Base-by-base conservation (phyloP, 2,888 invertebrate genomes). In the Cheiracanthium punctorium region DNA sequence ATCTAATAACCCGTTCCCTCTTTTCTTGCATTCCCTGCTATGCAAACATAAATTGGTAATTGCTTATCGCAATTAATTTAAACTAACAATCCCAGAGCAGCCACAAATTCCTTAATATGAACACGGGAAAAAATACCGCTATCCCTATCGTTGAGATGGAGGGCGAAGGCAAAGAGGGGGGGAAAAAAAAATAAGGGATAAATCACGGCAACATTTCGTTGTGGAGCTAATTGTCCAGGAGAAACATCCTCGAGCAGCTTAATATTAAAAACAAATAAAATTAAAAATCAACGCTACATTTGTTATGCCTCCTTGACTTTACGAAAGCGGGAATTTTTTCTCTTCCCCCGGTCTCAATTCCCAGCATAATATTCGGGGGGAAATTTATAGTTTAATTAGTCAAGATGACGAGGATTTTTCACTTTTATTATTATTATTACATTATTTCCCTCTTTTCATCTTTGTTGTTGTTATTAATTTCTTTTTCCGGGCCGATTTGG, bases 321-420 rank as follows among this genome's bases (percentile, higher is more conserved):
- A 69, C 48, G 82, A 77, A 82, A 77, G 82, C 65, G 65, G 33
- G 37, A 30, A 37, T 70, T 37, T 70, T 71, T 77, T 67, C 43
- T 65, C 69, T 48, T 65, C 20, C 14, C 64, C 48, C 64, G 37
- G 30, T 67, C 73, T 37, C 77, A 74, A 79, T 79, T 79, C 70
- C 73, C 79, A 52, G 72, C 84, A 79, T 79, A 84, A 84, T 84
- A 79, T 79, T 84, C 37, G 77, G 73, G 67, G 69, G 79, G 79
- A 84, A 84, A 84, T 84, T 84, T 84, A 84, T 84, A 79, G 84
- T 84, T 84, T 84, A 84, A 84, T 84, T 84, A 84, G 84, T 84
- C 84, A 84, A 84, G 84, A 84, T 84, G 84, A 84, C 84, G 84
- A 84, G 84, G 69, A 69, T 82, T 82, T 82, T 82, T 82, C 81